A percentile compares a stretch with the other conserved stretches of the same genome.
Conservation (phyloP, 2,113 vertebrate species). For the Gobio gobio region DNA sequence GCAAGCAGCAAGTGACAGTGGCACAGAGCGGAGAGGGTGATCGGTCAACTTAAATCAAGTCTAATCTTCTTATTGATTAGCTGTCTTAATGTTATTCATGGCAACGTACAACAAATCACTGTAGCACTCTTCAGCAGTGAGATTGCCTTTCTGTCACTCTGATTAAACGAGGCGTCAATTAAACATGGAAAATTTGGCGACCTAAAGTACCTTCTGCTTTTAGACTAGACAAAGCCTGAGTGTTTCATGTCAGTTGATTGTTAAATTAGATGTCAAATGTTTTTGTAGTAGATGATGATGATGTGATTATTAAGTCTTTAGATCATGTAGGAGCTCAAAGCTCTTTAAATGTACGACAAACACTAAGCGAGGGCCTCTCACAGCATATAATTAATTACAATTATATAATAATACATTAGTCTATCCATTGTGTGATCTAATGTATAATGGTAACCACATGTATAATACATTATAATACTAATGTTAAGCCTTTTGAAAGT, state of each 20-base stretch:
- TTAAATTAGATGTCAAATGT: constrained; percentile 9
- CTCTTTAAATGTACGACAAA: background rate
- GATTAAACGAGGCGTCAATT: constrained; percentile 31
- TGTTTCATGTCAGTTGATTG: background rate
- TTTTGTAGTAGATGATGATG: background rate
- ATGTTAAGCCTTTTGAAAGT: too few species aligned
- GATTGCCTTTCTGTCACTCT: constrained; percentile 27
- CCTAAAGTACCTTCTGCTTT: background rate
- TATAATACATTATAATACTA: too few species aligned
- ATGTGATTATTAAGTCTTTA: background rate
- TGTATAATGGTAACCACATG: too few species aligned
- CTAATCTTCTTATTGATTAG: constrained; percentile 25
- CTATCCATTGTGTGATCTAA: background rate
- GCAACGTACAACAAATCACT: constrained; percentile 8
- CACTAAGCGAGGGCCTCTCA: background rate
- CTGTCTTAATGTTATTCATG: constrained; percentile 32
- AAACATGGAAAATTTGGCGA: background rate
- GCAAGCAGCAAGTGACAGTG: background rate
- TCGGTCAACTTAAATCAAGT: constrained; percentile 32
- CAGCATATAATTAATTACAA: background rate
- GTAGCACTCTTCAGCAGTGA: background rate
- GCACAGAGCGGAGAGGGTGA: background rate
- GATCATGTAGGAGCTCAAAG: background rate
- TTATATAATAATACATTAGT: too few species aligned
- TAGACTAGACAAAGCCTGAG: background rate